Conservation (phyloP, 2,113 vertebrate genomes). For the Platysteira castanea region DNA sequence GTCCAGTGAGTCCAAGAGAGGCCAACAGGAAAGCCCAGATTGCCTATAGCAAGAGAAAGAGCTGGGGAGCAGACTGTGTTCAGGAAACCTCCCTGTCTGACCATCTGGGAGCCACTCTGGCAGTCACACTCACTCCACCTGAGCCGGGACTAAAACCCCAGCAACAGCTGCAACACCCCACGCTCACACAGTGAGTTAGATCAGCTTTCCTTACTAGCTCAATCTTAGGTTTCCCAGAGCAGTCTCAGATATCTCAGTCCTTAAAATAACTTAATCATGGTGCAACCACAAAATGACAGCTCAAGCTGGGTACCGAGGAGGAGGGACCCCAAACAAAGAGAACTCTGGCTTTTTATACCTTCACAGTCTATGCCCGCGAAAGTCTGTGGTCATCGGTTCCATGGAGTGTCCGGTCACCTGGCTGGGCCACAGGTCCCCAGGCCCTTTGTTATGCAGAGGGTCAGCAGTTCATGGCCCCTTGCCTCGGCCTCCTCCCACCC, state of each 20-base stretch:
- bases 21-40: background rate
- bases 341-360: background rate
- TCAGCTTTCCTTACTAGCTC: background rate
- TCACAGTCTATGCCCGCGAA: fast-evolving
- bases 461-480: background rate
- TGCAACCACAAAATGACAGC: background rate
- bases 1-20: background rate
- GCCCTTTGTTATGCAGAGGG: background rate
- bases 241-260: background rate
- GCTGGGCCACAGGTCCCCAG: fast-evolving
- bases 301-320: background rate
- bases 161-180: background rate
- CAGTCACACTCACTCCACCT: background rate
- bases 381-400: background rate
- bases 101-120: background rate
- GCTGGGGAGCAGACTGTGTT: background rate
- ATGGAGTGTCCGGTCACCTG: fast-evolving
- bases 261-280: background rate
- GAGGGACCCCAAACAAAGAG: background rate
- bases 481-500: background rate
- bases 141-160: background rate
- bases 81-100: background rate
- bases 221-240: background rate
- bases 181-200: background rate
- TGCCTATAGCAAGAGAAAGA: background rate